Evolutionary conservation across 2,113 vertebrate genomes (phyloP).

Genomic region (Periophthalmus modestus): DNA sequence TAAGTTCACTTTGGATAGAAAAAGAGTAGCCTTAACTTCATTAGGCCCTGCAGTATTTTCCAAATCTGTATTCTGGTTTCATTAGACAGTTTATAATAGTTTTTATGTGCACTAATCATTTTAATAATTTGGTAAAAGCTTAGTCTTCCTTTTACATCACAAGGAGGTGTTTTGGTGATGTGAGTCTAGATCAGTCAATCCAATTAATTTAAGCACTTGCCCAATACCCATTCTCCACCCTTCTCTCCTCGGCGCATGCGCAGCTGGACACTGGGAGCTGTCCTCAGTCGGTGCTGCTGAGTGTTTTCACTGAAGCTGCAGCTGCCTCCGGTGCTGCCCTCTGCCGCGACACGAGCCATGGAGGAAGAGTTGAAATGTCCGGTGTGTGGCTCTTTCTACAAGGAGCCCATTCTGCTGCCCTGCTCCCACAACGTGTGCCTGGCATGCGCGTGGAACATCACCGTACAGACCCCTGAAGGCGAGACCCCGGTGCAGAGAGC

Average conservation of each 20-base stretch:
- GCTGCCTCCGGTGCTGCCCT: conserved; percentile 26
- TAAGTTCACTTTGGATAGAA: not conserved
- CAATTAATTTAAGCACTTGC: conserved; percentile 35
- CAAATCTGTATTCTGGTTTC: too few species aligned
- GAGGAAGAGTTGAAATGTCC: conserved; percentile 97
- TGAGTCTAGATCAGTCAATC: conserved; percentile 20
- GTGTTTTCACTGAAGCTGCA: conserved; percentile 44
- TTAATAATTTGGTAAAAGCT: too few species aligned
- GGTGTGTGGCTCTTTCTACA: conserved; percentile 91
- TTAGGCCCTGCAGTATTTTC: not conserved
- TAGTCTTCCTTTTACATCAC: not conserved
- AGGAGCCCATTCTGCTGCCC: conserved; percentile 88
- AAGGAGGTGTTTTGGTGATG: conserved; percentile 4
- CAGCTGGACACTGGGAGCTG: conserved; percentile 67
- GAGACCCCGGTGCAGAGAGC: conserved; percentile 82
- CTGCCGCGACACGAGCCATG: conserved; percentile 74
- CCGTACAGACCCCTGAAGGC: conserved; percentile 90
- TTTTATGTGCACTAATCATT: too few species aligned
- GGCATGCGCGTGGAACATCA: conserved; percentile 93
- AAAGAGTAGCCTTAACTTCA: not conserved
- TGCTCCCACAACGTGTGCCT: conserved; percentile 94
- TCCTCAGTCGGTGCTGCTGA: conserved; percentile 77
- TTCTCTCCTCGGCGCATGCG: conserved; percentile 58
- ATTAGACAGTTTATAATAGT: too few species aligned
- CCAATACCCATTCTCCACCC: conserved; percentile 20